phyloP scores from a whole-genome alignment of 2,113 vertebrate genomes.

The Pachyramphus minor region DNA sequence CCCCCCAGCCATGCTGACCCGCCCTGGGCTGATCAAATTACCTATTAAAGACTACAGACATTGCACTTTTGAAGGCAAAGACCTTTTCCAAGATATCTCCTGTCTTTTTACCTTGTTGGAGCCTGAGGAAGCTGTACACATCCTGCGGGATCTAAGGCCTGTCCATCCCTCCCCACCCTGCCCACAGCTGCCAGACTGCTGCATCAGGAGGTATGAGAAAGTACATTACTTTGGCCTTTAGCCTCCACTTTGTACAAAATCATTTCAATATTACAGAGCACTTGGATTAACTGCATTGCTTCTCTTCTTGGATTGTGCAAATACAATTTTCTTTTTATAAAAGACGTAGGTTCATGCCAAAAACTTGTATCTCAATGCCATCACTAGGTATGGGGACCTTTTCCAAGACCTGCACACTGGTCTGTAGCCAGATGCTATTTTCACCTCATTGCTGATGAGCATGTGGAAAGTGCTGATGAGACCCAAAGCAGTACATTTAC shows the following conservation, averaged over 20 bases:
- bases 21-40: neutral
- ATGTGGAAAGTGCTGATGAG: neutral
- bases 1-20: fast-evolving
- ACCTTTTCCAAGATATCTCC: neutral
- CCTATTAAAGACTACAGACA: neutral
- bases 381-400: neutral
- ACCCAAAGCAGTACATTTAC: neutral
- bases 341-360: neutral
- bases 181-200: neutral
- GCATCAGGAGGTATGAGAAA: fast-evolving
- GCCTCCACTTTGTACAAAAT: neutral
- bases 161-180: neutral
- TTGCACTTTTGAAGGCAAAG: neutral
- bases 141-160: neutral
- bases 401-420: neutral
- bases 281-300: neutral
- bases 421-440: neutral
- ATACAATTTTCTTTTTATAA: neutral
- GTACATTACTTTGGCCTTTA: neutral
- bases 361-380: neutral
- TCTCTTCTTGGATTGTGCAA: neutral
- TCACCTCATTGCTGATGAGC: neutral
- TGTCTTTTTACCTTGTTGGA: neutral
- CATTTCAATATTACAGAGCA: neutral
- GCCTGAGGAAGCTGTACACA: neutral